Evolutionary conservation across 2,888 invertebrate genomes (phyloP).

Genomic region (Heliconius ethilla): DNA sequence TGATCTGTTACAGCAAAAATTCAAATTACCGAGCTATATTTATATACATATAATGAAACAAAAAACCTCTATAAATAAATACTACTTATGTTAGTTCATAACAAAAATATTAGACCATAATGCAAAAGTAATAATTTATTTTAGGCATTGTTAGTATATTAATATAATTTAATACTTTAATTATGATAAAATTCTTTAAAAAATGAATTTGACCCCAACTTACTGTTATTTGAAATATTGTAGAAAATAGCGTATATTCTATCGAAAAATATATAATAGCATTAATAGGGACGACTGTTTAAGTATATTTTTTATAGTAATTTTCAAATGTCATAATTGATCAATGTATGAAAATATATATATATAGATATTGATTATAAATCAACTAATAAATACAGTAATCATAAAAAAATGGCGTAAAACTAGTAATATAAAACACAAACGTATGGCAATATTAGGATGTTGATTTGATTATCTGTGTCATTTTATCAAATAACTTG

Average conservation of each 20-base stretch:
- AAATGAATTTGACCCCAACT: slow-evolving; percentile 11
- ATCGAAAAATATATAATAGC: slow-evolving; percentile 33
- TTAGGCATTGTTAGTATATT: background rate
- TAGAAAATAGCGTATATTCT: slow-evolving; percentile 26
- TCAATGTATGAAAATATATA: background rate
- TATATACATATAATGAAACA: background rate
- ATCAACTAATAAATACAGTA: background rate
- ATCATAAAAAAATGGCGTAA: background rate
- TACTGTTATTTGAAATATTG: slow-evolving; percentile 5
- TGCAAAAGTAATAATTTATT: background rate
- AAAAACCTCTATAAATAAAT: background rate
- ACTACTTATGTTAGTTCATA: background rate
- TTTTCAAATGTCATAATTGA: background rate
- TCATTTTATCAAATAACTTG: background rate
- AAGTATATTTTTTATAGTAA: background rate
- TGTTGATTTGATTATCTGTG: background rate
- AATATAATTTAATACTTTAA: background rate
- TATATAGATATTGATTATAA: background rate
- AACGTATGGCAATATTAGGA: background rate
- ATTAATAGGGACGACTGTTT: slow-evolving; percentile 8
- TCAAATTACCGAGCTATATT: background rate
- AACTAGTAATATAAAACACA: background rate
- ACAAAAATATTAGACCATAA: background rate
- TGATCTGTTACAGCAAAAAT: too few species aligned
- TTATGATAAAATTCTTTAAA: slow-evolving; percentile 2